These are phyloP conservation scores for Aphelenchoides bicaudatus DNA, from an alignment of 2,888 invertebrate genomes.

Conservation along the genomic window DNA sequence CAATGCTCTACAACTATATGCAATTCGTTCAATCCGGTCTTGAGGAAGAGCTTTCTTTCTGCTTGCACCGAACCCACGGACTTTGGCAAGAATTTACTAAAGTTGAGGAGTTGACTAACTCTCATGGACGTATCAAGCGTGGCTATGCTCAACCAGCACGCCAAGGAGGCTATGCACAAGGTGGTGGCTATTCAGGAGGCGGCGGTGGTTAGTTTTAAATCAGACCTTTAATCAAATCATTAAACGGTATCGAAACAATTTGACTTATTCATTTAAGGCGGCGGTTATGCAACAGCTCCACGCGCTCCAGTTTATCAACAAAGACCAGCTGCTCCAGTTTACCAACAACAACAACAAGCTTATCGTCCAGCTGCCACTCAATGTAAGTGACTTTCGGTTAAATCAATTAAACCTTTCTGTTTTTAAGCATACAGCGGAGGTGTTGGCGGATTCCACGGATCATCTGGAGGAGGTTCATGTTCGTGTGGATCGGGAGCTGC, in stretches of 20 bases:
- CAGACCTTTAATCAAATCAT: background rate
- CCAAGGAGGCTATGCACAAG: background rate
- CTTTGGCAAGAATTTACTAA: constrained; percentile 45
- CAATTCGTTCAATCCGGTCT: constrained; percentile 56
- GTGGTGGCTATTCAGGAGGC: background rate
- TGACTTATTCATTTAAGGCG: too few species aligned
- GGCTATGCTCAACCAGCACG: background rate
- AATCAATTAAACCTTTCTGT: background rate
- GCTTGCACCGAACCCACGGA: constrained; percentile 48
- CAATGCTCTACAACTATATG: constrained; percentile 58
- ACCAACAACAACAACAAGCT: background rate
- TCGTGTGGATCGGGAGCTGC: constrained; percentile 11
- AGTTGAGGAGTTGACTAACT: background rate
- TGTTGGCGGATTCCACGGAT: background rate
- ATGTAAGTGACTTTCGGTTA: background rate
- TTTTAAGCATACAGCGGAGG: too few species aligned
- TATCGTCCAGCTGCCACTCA: background rate
- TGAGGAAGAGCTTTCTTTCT: constrained; percentile 54
- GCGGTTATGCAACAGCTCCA: constrained; percentile 1
- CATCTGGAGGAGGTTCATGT: background rate
- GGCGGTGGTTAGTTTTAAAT: constrained; percentile 8
- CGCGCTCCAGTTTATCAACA: constrained; percentile 12
- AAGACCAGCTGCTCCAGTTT: background rate
- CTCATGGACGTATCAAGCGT: constrained; percentile 15
- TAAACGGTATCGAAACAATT: background rate